Base-by-base conservation (phyloP, 2,113 vertebrate genomes). In the Laterallus jamaicensis region DNA sequence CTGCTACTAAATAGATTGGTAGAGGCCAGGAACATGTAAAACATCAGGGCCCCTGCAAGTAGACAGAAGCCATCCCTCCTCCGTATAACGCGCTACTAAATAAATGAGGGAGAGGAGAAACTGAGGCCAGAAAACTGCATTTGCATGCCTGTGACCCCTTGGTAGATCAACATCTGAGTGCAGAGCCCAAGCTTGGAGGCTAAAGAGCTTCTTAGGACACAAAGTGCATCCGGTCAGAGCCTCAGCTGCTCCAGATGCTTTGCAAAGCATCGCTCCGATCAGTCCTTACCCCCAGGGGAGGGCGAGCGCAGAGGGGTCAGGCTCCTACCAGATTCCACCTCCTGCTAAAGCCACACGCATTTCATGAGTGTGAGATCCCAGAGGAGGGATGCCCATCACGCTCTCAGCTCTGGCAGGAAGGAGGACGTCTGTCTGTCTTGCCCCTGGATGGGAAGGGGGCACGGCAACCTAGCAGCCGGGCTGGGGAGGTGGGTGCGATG, bases 391-490 rank as follows among this genome's bases (percentile, higher is more conserved):
- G 56, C 80, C 44, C 0, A 1, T 11, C 39, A 1, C 0, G 20
- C 70, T 21, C 25, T 25, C 2, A 1, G 42, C 78, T 37, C 42
- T 12, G n/a, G 35, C 21, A 17, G 85, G 59, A 62, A 25, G 26
- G 49, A 54, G 8, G 42, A 2, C 3, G 2, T 10, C 86, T 20
- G 0, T 35, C 29, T 26, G 32, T 40, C 59, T 12, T 18, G 32
- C 15, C 64, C 56, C 3, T 0, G 80, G 28, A 0, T 4, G 22
- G 16, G 50, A 20, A 32, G 66, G 28, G 54, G 66, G 2, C 35
- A 8, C 8, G 0, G 55, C 0, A 12, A 15, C 18, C 18, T 5
- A 49, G 22, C 28, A 2, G 3, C 1, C 8, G 15, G 25, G 56
- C 52, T 4, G 62, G 32, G 32, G 71, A 25, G 49, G 49, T 20